phyloP scores from a whole-genome alignment of 2,797 vertebrate species.

The Syngnathus rostellatus region DNA sequence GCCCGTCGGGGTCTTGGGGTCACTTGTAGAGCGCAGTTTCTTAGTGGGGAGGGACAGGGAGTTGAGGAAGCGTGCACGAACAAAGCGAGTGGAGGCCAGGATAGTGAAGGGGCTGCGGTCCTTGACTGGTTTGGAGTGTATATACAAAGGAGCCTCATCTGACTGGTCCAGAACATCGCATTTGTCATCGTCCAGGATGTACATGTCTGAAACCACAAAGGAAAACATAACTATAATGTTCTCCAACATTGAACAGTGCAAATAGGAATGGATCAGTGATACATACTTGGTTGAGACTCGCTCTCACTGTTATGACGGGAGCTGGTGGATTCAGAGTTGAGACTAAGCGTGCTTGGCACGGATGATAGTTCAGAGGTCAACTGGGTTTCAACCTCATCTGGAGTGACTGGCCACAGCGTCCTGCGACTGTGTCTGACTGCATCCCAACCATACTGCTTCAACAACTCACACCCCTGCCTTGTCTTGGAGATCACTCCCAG shows the following conservation, averaged over 20 bases:
- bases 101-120: slow-evolving; percentile 92
- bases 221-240: neutral
- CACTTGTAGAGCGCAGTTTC: slow-evolving; percentile 89
- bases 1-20: slow-evolving; percentile 75
- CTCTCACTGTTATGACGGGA: slow-evolving; percentile 98
- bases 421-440: slow-evolving; percentile 90
- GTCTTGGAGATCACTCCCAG: slow-evolving; percentile 95
- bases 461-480: slow-evolving; percentile 90
- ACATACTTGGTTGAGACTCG: slow-evolving; percentile 92
- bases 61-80: slow-evolving; percentile 88
- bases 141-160: slow-evolving; percentile 80
- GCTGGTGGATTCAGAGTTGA: slow-evolving; percentile 94
- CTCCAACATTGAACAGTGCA: neutral
- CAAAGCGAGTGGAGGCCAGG: slow-evolving; percentile 85
- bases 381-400: slow-evolving; percentile 86
- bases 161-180: slow-evolving; percentile 80
- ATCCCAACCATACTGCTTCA: slow-evolving; percentile 93
- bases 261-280: neutral
- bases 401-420: slow-evolving; percentile 92
- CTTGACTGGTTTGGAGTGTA: slow-evolving; percentile 84
- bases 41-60: slow-evolving; percentile 90
- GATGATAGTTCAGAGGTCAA: slow-evolving; percentile 86
- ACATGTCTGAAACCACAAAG: slow-evolving; percentile 78
- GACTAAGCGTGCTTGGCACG: slow-evolving; percentile 90
- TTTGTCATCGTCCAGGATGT: slow-evolving; percentile 89